Percentiles rank a stretch among this genome's conserved stretches.
phyloP scores from a whole-genome alignment of 2,113 vertebrate genomes.

The Shinisaurus crocodilurus region DNA sequence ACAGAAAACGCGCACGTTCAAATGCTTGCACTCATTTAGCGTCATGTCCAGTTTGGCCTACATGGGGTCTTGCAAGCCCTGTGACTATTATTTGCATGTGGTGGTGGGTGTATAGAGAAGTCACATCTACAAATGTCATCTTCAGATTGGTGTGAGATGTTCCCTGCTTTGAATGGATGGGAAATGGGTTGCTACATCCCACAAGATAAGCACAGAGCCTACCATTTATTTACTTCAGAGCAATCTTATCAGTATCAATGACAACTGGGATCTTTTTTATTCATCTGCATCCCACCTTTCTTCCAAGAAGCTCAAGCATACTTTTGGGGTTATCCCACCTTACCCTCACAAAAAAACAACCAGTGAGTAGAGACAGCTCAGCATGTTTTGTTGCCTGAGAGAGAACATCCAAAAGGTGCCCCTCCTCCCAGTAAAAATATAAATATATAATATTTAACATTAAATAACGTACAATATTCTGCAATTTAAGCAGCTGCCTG shows the following conservation, averaged over 20 bases:
- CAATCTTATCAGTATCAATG: background rate
- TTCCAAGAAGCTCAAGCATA: background rate
- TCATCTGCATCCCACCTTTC: background rate
- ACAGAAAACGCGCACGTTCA: too few species aligned
- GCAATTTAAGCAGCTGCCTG: background rate
- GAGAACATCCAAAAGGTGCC: background rate
- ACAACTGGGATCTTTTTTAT: background rate
- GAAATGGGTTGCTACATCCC: background rate
- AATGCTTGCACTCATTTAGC: too few species aligned
- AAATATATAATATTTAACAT: background rate
- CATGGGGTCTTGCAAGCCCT: background rate
- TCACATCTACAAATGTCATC: slow-evolving; percentile 35
- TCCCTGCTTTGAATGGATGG: background rate
- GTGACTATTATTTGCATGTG: background rate
- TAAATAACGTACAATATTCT: background rate
- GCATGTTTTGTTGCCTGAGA: background rate
- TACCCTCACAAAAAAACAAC: background rate
- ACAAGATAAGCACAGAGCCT: background rate
- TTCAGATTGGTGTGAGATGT: slow-evolving; percentile 20
- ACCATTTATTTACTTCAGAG: background rate
- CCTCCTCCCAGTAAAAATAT: background rate
- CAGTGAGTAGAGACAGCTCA: background rate
- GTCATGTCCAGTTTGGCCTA: too few species aligned
- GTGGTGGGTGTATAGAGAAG: rapidly evolving
- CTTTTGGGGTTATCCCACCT: background rate